These are phyloP conservation scores for Drosophila neotestacea DNA, from an alignment of 2,888 invertebrate genomes.

Conservation along the genomic window DNA sequence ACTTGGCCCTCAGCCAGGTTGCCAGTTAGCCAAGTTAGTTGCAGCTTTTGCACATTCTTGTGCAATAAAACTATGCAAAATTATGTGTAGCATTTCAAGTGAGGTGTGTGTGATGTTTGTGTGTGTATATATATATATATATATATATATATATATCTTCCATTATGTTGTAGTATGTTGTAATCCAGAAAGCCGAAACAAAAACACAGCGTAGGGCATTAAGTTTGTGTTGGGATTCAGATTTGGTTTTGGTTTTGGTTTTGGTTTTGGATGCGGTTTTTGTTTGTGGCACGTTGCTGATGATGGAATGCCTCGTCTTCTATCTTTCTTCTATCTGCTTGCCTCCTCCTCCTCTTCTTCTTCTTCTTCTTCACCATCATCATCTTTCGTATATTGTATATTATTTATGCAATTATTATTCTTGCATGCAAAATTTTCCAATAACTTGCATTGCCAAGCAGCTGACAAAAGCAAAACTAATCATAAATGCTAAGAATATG, in stretches of 20 bases:
- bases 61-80: constrained; percentile 80
- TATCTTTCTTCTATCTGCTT: background rate
- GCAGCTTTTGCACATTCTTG: constrained; percentile 61
- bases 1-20: constrained; percentile 63
- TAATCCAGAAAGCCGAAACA: constrained; percentile 41
- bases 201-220: constrained; percentile 30
- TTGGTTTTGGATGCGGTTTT: constrained; percentile 30
- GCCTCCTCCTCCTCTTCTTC: background rate
- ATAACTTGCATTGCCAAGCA: constrained; percentile 66
- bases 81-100: constrained; percentile 76
- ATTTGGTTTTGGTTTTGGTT: constrained; percentile 18
- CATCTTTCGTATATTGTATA: constrained; percentile 20
- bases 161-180: constrained; percentile 50
- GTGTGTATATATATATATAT: constrained; percentile 16
- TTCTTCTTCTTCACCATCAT: background rate
- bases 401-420: constrained; percentile 76
- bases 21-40: constrained; percentile 42
- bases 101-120: constrained; percentile 17
- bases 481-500: constrained; percentile 68
- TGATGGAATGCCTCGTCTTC: constrained; percentile 52
- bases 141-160: constrained; percentile 37
- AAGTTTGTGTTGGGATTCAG: constrained; percentile 15
- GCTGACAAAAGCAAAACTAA: constrained; percentile 65
- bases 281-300: constrained; percentile 16
- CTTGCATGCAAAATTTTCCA: constrained; percentile 74